Percentiles rank a stretch among this genome's conserved stretches.
Conservation (phyloP, 92 coral and sea anemone genomes). For the Umimayanthus kanabou region DNA sequence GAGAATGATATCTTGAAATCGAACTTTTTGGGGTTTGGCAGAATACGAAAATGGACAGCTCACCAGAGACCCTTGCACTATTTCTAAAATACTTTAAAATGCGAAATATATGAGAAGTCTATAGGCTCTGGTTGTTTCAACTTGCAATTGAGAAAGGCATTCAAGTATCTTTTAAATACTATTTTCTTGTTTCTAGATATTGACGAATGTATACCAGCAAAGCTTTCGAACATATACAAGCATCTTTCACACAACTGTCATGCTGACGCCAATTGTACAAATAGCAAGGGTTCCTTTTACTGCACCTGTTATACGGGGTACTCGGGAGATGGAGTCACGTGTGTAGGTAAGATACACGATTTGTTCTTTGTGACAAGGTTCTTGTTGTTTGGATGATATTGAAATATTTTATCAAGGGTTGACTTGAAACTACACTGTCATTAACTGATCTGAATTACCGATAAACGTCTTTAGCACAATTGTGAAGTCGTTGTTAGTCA, state of each 20-base stretch:
- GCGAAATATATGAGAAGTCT: not conserved
- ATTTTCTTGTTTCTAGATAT: constrained; percentile 49
- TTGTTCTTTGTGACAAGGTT: too few relatives aligned
- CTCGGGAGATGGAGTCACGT: constrained; percentile 80
- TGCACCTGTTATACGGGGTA: constrained; percentile 87
- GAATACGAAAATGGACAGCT: not conserved
- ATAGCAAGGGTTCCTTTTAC: constrained; percentile 87
- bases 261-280: constrained; percentile 73
- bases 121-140: not conserved
- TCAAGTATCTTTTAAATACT: too few relatives aligned
- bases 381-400: too few relatives aligned
- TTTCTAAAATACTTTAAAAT: not conserved
- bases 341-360: constrained; percentile 58
- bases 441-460: too few relatives aligned
- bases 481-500: too few relatives aligned
- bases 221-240: constrained; percentile 43
- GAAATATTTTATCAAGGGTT: too few relatives aligned
- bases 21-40: not conserved
- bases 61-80: not conserved
- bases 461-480: too few relatives aligned
- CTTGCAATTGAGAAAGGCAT: too few relatives aligned
- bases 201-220: constrained; percentile 64
- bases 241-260: constrained; percentile 70
- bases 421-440: too few relatives aligned
- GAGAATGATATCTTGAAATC: not conserved